Base-by-base conservation (phyloP, 2,888 invertebrate genomes). In the Stenichneumon culpator region DNA sequence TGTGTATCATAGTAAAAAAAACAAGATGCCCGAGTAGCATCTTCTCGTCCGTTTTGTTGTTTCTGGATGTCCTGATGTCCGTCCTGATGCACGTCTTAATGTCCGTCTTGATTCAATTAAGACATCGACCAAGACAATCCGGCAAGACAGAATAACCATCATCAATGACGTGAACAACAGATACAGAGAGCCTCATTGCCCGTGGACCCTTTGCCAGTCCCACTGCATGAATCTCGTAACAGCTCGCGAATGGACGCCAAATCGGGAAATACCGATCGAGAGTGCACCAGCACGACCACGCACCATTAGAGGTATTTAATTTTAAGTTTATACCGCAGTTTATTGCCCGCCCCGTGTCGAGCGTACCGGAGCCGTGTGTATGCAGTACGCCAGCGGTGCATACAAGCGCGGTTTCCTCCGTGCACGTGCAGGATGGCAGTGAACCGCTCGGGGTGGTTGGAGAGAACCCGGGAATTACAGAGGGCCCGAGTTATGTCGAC, bases 271-370 rank as follows among this genome's bases (percentile, higher is more conserved):
- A 84, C 79, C 36, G 25, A 60, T 25, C 25, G 11, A 14, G 84
- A 72, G 81, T 79, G 72, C 54, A 67, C 68, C 19, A 80, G 84
- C 83, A 85, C 39, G 28, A 39, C 79, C 83, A 79, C 78, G 87
- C 80, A 81, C 86, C 83, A 87, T 90, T 89, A 88, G 83, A 72
- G 81, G 79, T 86, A 86, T 90, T 91, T 92, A 90, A 91, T 91
- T 90, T 89, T 88, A 89, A 89, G 87, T 90, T 91, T 90, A 90
- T 87, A 81, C 75, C 72, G 22, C 79, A 79, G 87, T 88, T 89
- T 90, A 90, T 88, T 84, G 84, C 78, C 54, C 67, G 69, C 70
- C 32, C 74, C 32, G 44, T 69, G 28, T 60, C 68, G 57, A 11
- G 68, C 25, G 68, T 19, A 77, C 67, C 50, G 57, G n/a, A 50